Evolutionary conservation across 2,888 invertebrate genomes (phyloP).

Genomic region (Tenthredo notha): DNA sequence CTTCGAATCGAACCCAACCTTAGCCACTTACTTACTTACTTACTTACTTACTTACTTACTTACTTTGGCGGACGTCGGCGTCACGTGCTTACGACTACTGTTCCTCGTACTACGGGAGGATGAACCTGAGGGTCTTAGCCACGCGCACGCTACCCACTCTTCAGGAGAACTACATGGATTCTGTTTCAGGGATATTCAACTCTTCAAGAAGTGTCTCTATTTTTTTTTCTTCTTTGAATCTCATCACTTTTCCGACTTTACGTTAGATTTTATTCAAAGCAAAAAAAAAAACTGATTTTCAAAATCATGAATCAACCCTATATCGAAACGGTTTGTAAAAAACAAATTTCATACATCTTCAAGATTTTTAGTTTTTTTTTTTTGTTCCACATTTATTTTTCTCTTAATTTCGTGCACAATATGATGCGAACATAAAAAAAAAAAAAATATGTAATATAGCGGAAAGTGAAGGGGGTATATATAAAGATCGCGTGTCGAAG

Average conservation of each 20-base stretch:
- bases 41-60: constrained; percentile 67
- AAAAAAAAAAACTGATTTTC: too few species aligned
- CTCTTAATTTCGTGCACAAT: too few species aligned
- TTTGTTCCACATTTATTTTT: too few species aligned
- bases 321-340: too few species aligned
- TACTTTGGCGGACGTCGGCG: constrained; percentile 35
- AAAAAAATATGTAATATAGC: not conserved
- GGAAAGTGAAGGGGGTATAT: constrained; percentile 27
- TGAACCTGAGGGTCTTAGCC: not conserved
- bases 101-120: not conserved
- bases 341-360: too few species aligned
- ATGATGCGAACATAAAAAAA: too few species aligned
- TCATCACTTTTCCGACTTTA: too few species aligned
- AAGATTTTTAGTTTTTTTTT: too few species aligned
- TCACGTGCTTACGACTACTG: constrained; percentile 23
- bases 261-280: not conserved
- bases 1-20: constrained; percentile 65
- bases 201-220: not conserved
- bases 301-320: too few species aligned
- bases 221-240: not conserved
- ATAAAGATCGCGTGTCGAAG: constrained; percentile 70
- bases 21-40: constrained; percentile 70
- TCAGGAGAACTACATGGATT: not conserved
- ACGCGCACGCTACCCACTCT: constrained; percentile 21
- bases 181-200: not conserved